These are phyloP conservation scores for Scaptomyza caliginosa DNA, from an alignment of 2,888 invertebrate species.

Conservation along the genomic window DNA sequence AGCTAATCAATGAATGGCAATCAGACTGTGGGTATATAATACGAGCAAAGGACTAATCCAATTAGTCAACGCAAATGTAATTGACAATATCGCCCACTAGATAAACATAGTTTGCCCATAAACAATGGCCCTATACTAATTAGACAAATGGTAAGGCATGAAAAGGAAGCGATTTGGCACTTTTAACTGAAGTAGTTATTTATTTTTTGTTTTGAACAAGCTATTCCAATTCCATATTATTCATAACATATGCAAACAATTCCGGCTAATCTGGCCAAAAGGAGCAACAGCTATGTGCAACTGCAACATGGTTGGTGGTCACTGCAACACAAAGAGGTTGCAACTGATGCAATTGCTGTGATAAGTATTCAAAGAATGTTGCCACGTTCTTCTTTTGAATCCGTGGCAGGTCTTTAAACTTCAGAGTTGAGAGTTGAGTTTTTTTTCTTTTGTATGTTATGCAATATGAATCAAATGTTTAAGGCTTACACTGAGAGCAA, in stretches of 20 bases:
- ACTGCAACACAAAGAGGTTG: slow-evolving; percentile 22
- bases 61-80: slow-evolving; percentile 49
- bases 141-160: background rate
- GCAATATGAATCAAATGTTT: slow-evolving; percentile 18
- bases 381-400: background rate
- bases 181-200: background rate
- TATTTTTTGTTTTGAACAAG: too few species aligned
- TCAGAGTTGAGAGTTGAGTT: background rate
- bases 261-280: slow-evolving; percentile 28
- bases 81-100: slow-evolving; percentile 48
- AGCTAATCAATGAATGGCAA: slow-evolving; percentile 44
- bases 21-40: slow-evolving; percentile 10
- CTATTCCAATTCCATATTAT: background rate
- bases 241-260: slow-evolving; percentile 50
- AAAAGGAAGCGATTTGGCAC: background rate
- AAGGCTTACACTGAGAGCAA: slow-evolving; percentile 8
- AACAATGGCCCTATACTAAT: slow-evolving; percentile 17
- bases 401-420: slow-evolving; percentile 15
- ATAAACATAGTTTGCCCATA: background rate
- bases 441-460: slow-evolving; percentile 1
- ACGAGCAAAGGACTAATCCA: slow-evolving; percentile 30
- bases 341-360: slow-evolving; percentile 32
- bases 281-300: too few species aligned
- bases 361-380: slow-evolving; percentile 20
- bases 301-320: slow-evolving; percentile 24